Conservation (phyloP, 2,797 vertebrate species). For the Aselliscus stoliczkanus region DNA sequence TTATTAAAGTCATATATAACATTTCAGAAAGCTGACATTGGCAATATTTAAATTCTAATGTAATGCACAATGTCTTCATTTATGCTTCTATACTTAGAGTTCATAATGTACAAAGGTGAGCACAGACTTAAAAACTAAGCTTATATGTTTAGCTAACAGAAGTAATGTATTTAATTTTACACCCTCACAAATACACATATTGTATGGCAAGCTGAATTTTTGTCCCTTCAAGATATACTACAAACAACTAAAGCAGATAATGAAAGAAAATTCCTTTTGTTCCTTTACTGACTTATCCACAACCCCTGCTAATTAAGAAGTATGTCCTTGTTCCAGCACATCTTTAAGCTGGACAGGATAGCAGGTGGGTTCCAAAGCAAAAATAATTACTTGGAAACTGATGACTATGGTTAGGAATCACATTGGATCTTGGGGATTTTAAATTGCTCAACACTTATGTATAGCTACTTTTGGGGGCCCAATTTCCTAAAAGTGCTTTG, state of each 20-base stretch:
- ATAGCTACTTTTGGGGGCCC: conserved; percentile 43
- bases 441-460: conserved; percentile 69
- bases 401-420: conserved; percentile 74
- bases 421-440: conserved; percentile 67
- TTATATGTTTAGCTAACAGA: conserved; percentile 58
- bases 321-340: conserved; percentile 63
- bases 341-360: conserved; percentile 72
- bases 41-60: conserved; percentile 61
- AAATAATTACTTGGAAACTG: conserved; percentile 80
- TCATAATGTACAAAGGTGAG: conserved; percentile 68
- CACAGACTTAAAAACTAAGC: conserved; percentile 71
- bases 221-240: background rate
- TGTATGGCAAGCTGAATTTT: background rate
- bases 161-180: conserved; percentile 57
- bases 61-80: conserved; percentile 56
- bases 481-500: conserved; percentile 74
- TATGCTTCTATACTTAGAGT: conserved; percentile 73
- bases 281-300: conserved; percentile 48
- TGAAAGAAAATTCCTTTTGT: conserved; percentile 60
- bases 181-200: conserved; percentile 40
- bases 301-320: conserved; percentile 73
- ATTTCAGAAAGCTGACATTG: conserved; percentile 53
- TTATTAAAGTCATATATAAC: conserved; percentile 74
- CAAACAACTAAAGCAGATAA: conserved; percentile 36
- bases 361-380: conserved; percentile 74